phyloP scores from a whole-genome alignment of 2,888 invertebrate species.

The Parochlus steinenii region DNA sequence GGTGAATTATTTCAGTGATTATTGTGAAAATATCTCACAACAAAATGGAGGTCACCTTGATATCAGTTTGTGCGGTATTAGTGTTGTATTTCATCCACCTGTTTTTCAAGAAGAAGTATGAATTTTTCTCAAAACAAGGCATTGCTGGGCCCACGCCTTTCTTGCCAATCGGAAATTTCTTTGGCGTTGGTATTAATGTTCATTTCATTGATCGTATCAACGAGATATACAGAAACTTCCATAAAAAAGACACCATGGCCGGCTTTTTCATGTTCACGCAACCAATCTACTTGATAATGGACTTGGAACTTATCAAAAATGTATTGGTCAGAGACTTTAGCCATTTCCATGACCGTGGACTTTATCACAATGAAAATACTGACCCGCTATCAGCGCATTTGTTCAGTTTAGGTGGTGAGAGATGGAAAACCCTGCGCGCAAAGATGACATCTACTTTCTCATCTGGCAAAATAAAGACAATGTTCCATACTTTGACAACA shows the following conservation, averaged over 20 bases:
- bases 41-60: constrained; percentile 8
- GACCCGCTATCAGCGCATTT: constrained; percentile 13
- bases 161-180: constrained; percentile 10
- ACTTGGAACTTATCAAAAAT: constrained; percentile 10
- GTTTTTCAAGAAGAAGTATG: constrained; percentile 4
- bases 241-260: constrained; percentile 6
- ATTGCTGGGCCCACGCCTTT: constrained; percentile 1
- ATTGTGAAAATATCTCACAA: too few species aligned
- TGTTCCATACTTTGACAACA: constrained; percentile 4
- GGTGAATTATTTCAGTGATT: too few species aligned
- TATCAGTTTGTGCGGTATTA: constrained; percentile 2
- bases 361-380: constrained; percentile 12
- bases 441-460: constrained; percentile 11
- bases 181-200: constrained; percentile 5
- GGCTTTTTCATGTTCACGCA: constrained; percentile 8
- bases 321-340: constrained; percentile 10
- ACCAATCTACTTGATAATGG: constrained; percentile 2
- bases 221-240: constrained; percentile 7
- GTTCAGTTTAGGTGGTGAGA: constrained; percentile 10
- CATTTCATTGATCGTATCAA: constrained; percentile 10
- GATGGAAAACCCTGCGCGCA: constrained; percentile 5
- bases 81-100: constrained; percentile 1
- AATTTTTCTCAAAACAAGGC: constrained; percentile 2
- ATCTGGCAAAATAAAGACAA: constrained; percentile 9
- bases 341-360: constrained; percentile 12